A percentile compares a stretch with the other conserved stretches of the same genome.
These are phyloP conservation scores for Pangasius larnaudii DNA, from an alignment of 2,797 vertebrate genomes.

Conservation along the genomic window DNA sequence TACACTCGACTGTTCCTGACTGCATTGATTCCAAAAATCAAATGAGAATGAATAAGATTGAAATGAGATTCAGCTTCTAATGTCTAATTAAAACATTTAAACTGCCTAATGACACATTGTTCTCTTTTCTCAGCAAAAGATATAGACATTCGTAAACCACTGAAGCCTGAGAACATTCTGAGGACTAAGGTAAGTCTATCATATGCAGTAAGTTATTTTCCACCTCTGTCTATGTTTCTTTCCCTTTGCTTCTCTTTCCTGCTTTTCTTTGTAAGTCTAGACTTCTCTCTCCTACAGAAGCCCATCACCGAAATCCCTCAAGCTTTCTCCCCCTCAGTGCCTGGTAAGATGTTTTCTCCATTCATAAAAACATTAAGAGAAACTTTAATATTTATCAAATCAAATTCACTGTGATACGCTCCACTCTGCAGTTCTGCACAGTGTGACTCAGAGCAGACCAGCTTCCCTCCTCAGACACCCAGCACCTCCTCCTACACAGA, in stretches of 20 bases:
- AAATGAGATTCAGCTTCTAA: background rate
- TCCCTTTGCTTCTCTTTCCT: background rate
- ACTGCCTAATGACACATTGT: conserved; percentile 27
- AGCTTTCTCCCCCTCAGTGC: conserved; percentile 3
- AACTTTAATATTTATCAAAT: background rate
- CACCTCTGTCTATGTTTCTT: background rate
- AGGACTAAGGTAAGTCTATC: conserved; percentile 68
- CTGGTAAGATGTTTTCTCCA: conserved; percentile 33
- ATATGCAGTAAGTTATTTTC: background rate
- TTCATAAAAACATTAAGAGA: background rate
- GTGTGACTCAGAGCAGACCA: background rate
- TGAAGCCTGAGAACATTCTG: conserved; percentile 55
- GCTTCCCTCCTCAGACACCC: background rate
- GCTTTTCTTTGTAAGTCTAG: conserved; percentile 36
- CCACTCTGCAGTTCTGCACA: background rate
- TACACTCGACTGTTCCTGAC: background rate
- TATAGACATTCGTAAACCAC: conserved; percentile 62
- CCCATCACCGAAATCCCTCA: conserved; percentile 34
- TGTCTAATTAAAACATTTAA: background rate
- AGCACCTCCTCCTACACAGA: background rate
- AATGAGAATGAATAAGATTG: background rate
- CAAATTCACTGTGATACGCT: background rate
- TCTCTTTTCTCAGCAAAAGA: conserved; percentile 43
- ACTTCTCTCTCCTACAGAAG: conserved; percentile 43
- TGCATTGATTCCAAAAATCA: background rate